Base-by-base conservation (phyloP, 2,113 vertebrate genomes). In the Bolborhynchus lineola region DNA sequence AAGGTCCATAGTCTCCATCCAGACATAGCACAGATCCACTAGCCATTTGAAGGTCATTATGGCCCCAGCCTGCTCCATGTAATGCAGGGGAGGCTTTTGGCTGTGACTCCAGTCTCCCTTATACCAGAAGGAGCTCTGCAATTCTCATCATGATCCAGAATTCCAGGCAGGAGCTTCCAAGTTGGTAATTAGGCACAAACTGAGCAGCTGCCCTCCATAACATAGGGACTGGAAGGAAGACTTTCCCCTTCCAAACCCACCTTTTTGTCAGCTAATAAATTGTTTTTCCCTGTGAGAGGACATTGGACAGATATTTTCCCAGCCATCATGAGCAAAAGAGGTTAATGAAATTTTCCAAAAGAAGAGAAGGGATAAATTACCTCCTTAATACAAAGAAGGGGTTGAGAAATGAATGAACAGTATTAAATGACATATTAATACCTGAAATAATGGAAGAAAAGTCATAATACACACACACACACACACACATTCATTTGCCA, bases 81-180 rank as follows among this genome's bases (percentile, higher is more conserved):
- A 42, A 50, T 44, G 29, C 20, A 55, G 44, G 15, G 1, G 5
- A 71, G 39, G 20, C 7, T 57, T 71, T 60, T 47, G 76, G n/a
- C 20, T 39, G 10, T 1, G 3, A 17, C 5, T 20, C 16, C 1
- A 1, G 11, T 42, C 52, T 67, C 62, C 35, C 8, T 33, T 4
- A 1, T 19, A 16, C 9, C 0, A 0, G 25, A 59, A 23, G 20
- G 6, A 59, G 33, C 33, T n/a, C 35, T 70, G n/a, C 49, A 52
- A 10, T 4, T 15, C 64, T 81, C 49, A 13, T 21, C 14, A 17
- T 60, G 25, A 49, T 49, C 59, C 42, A 35, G 41, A 65, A 65
- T 10, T 26, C 50, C 46, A 50, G 69, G n/a, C 29, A 71, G 76
- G 62, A 6, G 15, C 26, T 59, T 62, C 41, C 49, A 41, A 62